These are phyloP conservation scores for Gortyna flavago DNA, from an alignment of 2,888 invertebrate species.

Conservation along the genomic window DNA sequence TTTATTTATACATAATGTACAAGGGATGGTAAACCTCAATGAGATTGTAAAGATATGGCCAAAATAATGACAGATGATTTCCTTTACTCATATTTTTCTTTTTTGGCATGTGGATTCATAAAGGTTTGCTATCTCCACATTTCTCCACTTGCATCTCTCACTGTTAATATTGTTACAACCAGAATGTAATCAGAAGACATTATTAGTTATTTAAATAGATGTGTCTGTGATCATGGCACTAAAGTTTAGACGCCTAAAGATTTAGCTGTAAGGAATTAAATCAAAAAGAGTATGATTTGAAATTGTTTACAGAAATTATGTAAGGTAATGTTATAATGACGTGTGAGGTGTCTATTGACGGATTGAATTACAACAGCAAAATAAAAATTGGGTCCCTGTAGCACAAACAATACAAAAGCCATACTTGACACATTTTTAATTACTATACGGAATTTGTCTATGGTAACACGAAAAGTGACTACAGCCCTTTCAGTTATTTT, in stretches of 20 bases:
- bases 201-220: constrained; percentile 28
- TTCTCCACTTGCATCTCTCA: constrained; percentile 9
- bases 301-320: constrained; percentile 48
- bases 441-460: neutral
- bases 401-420: neutral
- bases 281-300: constrained; percentile 40
- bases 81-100: neutral
- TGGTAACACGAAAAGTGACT: neutral
- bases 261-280: constrained; percentile 48
- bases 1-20: constrained; percentile 10
- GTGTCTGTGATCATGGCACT: constrained; percentile 64
- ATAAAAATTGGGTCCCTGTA: neutral
- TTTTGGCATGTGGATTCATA: neutral
- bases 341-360: neutral
- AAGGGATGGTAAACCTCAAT: constrained; percentile 21
- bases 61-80: neutral
- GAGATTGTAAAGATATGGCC: neutral
- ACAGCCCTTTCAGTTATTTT: neutral
- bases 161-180: constrained; percentile 18
- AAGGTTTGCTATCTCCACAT: constrained; percentile 15
- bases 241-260: constrained; percentile 53
- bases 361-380: constrained; percentile 13
- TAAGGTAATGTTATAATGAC: constrained; percentile 36
- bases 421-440: neutral
- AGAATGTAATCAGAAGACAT: constrained; percentile 35